Evolutionary conservation across 2,888 invertebrate species (phyloP), one percentile per base, ranked within the genome.

Genomic region (Drosophila maculinotata): DNA sequence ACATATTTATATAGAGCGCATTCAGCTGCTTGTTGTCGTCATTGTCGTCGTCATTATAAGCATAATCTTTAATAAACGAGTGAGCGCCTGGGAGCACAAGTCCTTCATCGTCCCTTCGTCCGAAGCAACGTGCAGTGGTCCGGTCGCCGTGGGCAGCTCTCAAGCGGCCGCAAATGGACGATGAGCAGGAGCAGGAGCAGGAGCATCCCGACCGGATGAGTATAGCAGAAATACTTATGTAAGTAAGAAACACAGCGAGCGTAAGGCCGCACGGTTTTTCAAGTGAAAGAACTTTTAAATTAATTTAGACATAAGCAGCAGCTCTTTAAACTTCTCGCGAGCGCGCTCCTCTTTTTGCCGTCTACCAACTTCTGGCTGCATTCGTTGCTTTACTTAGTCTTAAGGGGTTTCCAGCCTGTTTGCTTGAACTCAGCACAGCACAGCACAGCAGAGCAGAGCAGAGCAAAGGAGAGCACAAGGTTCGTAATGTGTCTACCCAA

Each of bases 31-130:
- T 79, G 87, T 81, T 79, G 87, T 87, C 82, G 70, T 81, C 85
- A 79, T 81, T 81, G 87, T 81, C 80, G 78, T 83, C 84, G 84
- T 80, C 87, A 83, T 81, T 86, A 81, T 83, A 83, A 81, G 87
- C 84, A 87, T 87, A 87, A 82, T 82, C 81, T 87, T 82, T 82
- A 87, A 82, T 82, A 82, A 82, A 82, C 87, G 81, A 87, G 87
- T 80, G 65, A 75, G 52, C 78, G 76, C 80, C 81, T 66, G 87
- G 71, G 67, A 68, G 60, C 60, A 48, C n/a, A 53, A 30, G 35
- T 54, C 28, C 30, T 42, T 30, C 10, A 15, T 23, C 23, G 49
- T 39, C 23, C 31, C 15, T 12, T 25, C n/a, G 39, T 26, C 35
- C 23, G 7, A 12, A 6, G 9, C 20, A n/a, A 9, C 23, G 30